Evolutionary conservation across 35 echinoderm and acorn worm species (phyloP), one percentile per base, ranked within the genome.

Genomic region (Ophioderma brevispina): DNA sequence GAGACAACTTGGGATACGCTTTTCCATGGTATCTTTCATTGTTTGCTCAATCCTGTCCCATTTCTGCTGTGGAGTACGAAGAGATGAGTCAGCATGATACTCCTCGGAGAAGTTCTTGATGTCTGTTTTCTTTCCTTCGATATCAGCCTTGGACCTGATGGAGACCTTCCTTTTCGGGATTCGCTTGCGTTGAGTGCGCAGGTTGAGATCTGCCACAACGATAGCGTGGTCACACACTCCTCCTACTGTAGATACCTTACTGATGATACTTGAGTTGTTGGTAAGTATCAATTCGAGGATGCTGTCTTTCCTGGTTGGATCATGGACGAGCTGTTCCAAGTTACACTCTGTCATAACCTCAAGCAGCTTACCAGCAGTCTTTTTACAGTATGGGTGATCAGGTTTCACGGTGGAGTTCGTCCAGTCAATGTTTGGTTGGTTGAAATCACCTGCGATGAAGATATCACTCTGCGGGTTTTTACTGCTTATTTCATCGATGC

Each of bases 371-470:
- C 33, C 40, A 17, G 40, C 81, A 84, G 81, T 49, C 4, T 6
- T 14, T 55, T 40, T 31, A 32, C 21, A 46, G 43, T 43, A 50
- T 50, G 25, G 23, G 46, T 43, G 33, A n/a, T 49, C 38, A 2
- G 0, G 10, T 33, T 5, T 55, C 28, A 84, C 46, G 46, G 39
- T n/a, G 52, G 30, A 23, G 31, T 21, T 84, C 5, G 46, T 41
- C 81, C 81, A 84, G 81, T 84, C 46, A 50, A 84, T 84, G 39
- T 43, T 84, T 50, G 39, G 17, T 1, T 46, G 39, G 11, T 84
- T 84, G 4, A 84, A 43, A 43, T 84, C 43, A 33, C 81, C 81
- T 50, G 25, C 43, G 28, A 84, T 0, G 52, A 84, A 31, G 32
- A 84, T 46, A 32, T 84, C 81, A 84, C 46, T 40, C 21, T n/a